Conservation (phyloP, 2,888 invertebrate genomes). For the Conchocele bisecta region DNA sequence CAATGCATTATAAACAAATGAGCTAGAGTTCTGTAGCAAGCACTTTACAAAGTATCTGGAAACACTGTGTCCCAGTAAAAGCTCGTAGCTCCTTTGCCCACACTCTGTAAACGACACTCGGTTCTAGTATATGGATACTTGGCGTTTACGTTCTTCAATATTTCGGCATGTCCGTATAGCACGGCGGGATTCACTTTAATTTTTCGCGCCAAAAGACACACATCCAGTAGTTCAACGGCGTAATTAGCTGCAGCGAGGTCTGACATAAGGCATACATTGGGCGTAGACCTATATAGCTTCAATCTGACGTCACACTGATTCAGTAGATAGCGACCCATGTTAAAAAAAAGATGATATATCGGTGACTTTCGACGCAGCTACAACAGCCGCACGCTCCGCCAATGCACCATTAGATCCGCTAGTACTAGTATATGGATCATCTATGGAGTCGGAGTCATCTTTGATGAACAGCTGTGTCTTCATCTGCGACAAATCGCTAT, state of each 20-base stretch:
- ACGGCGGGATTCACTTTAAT: slow-evolving; percentile 30
- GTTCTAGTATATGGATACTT: slow-evolving; percentile 20
- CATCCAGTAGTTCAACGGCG: slow-evolving; percentile 4
- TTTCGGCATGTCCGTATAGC: slow-evolving; percentile 27
- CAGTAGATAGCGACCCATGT: too few relatives aligned
- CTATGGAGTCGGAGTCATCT: slow-evolving; percentile 27
- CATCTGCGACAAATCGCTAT: slow-evolving; percentile 26
- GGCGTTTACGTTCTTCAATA: slow-evolving; percentile 28
- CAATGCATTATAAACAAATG: too few relatives aligned
- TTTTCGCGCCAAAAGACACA: slow-evolving; percentile 24
- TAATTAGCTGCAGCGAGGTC: neutral
- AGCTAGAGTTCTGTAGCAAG: too few relatives aligned
- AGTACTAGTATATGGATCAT: slow-evolving; percentile 29
- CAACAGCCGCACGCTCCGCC: neutral
- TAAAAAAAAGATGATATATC: slow-evolving; percentile 22
- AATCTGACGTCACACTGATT: slow-evolving; percentile 25
- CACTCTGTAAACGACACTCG: slow-evolving; percentile 17
- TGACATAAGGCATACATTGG: slow-evolving; percentile 23
- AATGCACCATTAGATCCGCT: slow-evolving; percentile 9
- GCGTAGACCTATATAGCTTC: slow-evolving; percentile 12
- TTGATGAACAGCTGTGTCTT: slow-evolving; percentile 16
- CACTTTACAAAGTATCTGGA: too few relatives aligned
- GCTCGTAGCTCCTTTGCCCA: slow-evolving; percentile 29
- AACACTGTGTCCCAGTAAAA: slow-evolving; percentile 50
- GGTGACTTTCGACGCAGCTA: slow-evolving; percentile 4